Percentiles rank a stretch among this genome's conserved stretches.
phyloP scores from a whole-genome alignment of 2,797 vertebrate genomes.

The Acrocephalus scirpaceus region DNA sequence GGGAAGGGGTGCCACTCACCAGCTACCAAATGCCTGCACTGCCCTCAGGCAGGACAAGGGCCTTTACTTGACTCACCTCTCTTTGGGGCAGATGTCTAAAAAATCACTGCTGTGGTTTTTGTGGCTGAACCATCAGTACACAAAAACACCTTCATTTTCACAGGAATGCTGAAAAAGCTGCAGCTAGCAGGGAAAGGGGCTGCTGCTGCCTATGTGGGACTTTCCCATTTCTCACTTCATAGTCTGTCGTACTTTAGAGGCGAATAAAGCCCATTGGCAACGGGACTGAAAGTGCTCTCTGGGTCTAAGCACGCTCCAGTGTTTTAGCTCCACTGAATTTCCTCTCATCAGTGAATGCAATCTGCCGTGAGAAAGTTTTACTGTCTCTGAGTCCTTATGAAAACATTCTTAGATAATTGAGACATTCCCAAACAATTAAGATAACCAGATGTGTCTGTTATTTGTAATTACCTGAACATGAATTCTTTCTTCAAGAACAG shows the following conservation, averaged over 20 bases:
- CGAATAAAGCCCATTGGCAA: slow-evolving; percentile 37
- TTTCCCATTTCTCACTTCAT: slow-evolving; percentile 36
- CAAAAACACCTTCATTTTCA: background rate
- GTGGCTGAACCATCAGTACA: background rate
- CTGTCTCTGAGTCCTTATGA: slow-evolving; percentile 76
- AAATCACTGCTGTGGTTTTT: background rate
- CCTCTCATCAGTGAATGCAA: slow-evolving; percentile 75
- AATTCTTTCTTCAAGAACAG: slow-evolving; percentile 78
- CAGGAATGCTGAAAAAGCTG: background rate
- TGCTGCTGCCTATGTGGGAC: background rate
- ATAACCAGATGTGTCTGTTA: slow-evolving; percentile 83
- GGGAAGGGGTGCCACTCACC: background rate
- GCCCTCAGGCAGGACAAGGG: background rate
- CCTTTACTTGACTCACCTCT: background rate
- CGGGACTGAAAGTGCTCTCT: slow-evolving; percentile 30
- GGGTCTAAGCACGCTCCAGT: slow-evolving; percentile 51
- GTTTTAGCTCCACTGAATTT: slow-evolving; percentile 67
- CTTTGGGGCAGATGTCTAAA: background rate
- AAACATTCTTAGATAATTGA: slow-evolving; percentile 80
- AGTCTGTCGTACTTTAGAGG: background rate
- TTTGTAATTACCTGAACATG: slow-evolving; percentile 83
- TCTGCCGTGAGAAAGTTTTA: slow-evolving; percentile 78
- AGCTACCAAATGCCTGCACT: accelerated
- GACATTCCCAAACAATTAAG: slow-evolving; percentile 83
- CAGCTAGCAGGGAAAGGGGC: background rate